A percentile compares a stretch with the other conserved stretches of the same genome.
Conservation (phyloP, 2,888 invertebrate species). For the Stenurella melanura region DNA sequence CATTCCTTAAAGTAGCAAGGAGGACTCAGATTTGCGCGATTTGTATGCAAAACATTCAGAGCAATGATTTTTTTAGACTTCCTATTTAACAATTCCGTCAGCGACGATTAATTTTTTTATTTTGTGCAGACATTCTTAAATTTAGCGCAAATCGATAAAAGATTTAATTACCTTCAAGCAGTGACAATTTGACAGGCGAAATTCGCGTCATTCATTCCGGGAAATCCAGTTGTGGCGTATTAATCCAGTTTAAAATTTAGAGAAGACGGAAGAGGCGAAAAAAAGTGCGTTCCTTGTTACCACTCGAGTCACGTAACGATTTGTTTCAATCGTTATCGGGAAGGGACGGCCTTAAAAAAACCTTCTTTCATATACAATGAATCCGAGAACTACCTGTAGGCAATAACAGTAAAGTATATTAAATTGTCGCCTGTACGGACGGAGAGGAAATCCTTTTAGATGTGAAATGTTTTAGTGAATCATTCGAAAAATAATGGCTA, state of each 20-base stretch:
- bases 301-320: background rate
- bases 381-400: conserved; percentile 26
- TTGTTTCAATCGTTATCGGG: conserved; percentile 4
- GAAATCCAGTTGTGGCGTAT: background rate
- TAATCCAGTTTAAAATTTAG: background rate
- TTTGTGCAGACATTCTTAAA: too few relatives aligned
- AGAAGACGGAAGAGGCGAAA: background rate
- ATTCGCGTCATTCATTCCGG: too few relatives aligned
- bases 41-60: too few relatives aligned
- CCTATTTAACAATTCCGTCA: too few relatives aligned
- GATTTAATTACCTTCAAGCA: too few relatives aligned
- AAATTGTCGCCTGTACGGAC: conserved; percentile 37
- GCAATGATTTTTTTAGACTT: too few relatives aligned
- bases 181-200: too few relatives aligned
- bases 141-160: too few relatives aligned
- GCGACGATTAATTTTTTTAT: too few relatives aligned
- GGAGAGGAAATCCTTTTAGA: conserved; percentile 38
- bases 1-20: too few relatives aligned
- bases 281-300: background rate
- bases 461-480: conserved; percentile 35
- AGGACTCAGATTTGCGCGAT: too few relatives aligned
- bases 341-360: background rate
- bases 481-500: conserved; percentile 40
- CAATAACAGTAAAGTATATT: conserved; percentile 46
- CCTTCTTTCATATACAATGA: conserved; percentile 20